A percentile compares a stretch with the other conserved stretches of the same genome.
phyloP scores from a whole-genome alignment of 2,113 vertebrate genomes.

The Centropus bengalensis region DNA sequence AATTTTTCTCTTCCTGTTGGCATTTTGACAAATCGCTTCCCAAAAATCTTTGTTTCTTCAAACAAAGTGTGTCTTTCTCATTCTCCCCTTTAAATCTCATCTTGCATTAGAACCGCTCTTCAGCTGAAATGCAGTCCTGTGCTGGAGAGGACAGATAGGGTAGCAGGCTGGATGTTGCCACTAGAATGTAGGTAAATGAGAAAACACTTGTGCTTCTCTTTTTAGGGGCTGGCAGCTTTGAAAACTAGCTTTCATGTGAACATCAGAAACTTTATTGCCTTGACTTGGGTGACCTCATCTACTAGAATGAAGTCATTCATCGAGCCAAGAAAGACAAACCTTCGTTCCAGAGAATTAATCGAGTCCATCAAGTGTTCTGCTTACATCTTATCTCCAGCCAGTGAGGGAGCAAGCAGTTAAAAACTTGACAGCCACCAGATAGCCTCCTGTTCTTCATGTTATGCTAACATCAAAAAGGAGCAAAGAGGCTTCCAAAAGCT shows the following conservation, averaged over 20 bases:
- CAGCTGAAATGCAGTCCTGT: neutral
- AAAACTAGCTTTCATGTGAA: constrained; percentile 84
- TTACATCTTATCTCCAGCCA: constrained; percentile 82
- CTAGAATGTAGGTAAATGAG: constrained; percentile 55
- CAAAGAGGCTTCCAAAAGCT: constrained; percentile 69
- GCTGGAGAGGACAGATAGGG: neutral
- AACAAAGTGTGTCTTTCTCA: neutral
- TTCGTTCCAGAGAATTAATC: constrained; percentile 91
- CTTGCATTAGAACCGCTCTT: neutral
- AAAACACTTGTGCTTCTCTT: constrained; percentile 72
- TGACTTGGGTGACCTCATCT: constrained; percentile 90
- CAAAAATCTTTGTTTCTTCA: constrained; percentile 30
- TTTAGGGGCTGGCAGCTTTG: constrained; percentile 70
- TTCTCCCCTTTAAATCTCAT: neutral
- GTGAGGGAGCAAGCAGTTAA: constrained; percentile 79
- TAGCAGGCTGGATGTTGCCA: neutral
- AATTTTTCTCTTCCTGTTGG: constrained; percentile 30
- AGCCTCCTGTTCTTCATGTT: constrained; percentile 81
- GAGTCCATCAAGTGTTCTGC: constrained; percentile 83
- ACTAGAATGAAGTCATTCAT: constrained; percentile 92
- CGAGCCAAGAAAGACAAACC: constrained; percentile 88
- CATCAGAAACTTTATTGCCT: constrained; percentile 88
- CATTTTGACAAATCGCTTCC: constrained; percentile 19
- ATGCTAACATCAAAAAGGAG: constrained; percentile 83
- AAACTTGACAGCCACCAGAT: constrained; percentile 86